phyloP scores from a whole-genome alignment of 2,888 invertebrate genomes.

The Adineta ricciae region DNA sequence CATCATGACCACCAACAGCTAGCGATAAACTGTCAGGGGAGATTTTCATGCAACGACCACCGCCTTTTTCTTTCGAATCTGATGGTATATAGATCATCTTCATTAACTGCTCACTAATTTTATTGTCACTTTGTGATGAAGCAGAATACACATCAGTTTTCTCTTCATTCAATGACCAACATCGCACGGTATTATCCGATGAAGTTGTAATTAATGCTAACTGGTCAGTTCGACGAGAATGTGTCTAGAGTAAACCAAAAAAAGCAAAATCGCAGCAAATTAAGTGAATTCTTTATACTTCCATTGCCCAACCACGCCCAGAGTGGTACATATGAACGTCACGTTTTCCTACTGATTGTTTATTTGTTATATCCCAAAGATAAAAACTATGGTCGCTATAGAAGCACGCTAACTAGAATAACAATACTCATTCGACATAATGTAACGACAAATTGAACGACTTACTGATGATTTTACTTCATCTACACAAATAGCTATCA shows the following conservation, averaged over 20 bases:
- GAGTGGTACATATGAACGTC: conserved; percentile 85
- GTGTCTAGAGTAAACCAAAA: conserved; percentile 26
- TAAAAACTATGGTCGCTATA: conserved; percentile 95
- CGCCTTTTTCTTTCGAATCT: conserved; percentile 60
- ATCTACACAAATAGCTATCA: conserved; percentile 80
- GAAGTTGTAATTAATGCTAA: conserved; percentile 81
- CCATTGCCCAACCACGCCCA: conserved; percentile 92
- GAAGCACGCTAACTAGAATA: conserved; percentile 61
- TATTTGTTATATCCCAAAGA: conserved; percentile 86
- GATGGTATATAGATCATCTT: conserved; percentile 71
- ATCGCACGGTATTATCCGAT: conserved; percentile 85
- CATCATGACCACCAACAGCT: conserved; percentile 79
- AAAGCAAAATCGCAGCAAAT: no score
- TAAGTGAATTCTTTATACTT: conserved; percentile 57
- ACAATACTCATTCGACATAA: conserved; percentile 35
- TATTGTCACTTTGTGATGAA: conserved; percentile 51
- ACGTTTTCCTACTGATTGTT: conserved; percentile 79
- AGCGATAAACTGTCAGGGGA: conserved; percentile 79
- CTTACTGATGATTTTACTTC: conserved; percentile 51
- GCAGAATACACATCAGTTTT: background rate
- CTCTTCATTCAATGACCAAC: conserved; percentile 68
- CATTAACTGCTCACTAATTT: conserved; percentile 82
- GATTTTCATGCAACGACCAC: conserved; percentile 76
- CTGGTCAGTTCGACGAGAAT: background rate
- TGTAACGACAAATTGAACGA: background rate